phyloP scores from a whole-genome alignment of 2,113 vertebrate species.

The Cyanistes caeruleus region DNA sequence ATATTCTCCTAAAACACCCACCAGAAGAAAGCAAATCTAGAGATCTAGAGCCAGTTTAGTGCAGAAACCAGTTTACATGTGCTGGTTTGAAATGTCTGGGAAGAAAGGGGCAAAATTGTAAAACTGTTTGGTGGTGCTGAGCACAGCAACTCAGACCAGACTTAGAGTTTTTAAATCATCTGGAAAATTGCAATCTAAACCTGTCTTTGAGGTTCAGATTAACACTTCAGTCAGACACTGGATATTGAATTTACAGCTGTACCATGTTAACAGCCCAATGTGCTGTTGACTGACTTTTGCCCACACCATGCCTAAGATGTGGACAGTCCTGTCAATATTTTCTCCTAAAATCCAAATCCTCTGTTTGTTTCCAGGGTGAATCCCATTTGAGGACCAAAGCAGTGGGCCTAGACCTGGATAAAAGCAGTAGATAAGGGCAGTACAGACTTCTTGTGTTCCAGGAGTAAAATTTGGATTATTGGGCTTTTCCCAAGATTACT shows the following conservation, averaged over 20 bases:
- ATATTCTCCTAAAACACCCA: background rate
- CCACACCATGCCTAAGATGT: background rate
- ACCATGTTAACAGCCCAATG: fast-evolving
- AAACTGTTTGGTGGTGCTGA: background rate
- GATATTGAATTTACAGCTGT: background rate
- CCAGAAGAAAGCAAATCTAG: background rate
- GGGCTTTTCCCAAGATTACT: background rate
- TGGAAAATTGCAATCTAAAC: background rate
- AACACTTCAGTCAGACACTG: background rate
- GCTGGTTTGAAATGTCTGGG: background rate
- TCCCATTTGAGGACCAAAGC: background rate
- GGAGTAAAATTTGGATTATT: background rate
- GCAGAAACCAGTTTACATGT: background rate
- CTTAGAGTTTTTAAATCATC: background rate
- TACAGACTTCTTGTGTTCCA: background rate
- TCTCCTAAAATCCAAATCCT: background rate
- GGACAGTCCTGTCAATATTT: background rate
- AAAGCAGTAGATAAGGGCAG: background rate
- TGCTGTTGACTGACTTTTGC: background rate
- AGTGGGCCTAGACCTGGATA: background rate
- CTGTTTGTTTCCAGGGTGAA: background rate
- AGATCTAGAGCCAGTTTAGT: background rate
- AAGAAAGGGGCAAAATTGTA: background rate
- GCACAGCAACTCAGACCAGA: background rate
- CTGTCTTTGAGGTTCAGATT: background rate